Conservation (phyloP, 2,797 vertebrate genomes). For the Toxotes lorentzi region DNA sequence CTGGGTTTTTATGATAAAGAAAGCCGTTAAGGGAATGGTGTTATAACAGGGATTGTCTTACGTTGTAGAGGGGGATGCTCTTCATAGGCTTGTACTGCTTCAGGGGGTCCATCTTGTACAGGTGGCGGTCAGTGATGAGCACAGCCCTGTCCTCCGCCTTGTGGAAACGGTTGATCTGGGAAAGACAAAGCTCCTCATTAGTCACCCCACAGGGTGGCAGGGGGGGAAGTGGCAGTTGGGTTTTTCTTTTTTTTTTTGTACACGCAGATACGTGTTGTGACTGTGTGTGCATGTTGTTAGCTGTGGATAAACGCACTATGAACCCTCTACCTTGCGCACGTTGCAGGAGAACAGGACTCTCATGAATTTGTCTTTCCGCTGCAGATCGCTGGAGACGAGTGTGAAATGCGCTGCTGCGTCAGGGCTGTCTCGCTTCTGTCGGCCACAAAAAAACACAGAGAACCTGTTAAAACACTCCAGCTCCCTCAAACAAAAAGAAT, state of each 20-base stretch:
- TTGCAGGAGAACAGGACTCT: conserved; percentile 95
- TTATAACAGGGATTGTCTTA: conserved; percentile 71
- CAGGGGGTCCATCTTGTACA: conserved; percentile 98
- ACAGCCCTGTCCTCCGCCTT: conserved; percentile 94
- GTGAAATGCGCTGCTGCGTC: conserved; percentile 89
- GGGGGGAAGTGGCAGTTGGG: conserved; percentile 27
- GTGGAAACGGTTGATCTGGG: conserved; percentile 96
- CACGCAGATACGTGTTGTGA: conserved; percentile 30
- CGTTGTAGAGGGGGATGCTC: conserved; percentile 96
- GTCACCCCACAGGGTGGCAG: conserved; percentile 47
- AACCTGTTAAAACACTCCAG: neutral
- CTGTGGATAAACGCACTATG: neutral
- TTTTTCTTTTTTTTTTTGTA: conserved; percentile 14
- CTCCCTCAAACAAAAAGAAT: neutral
- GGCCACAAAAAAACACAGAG: neutral
- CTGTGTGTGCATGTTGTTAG: neutral
- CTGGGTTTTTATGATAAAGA: neutral
- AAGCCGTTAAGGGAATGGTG: neutral
- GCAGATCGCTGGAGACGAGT: conserved; percentile 92
- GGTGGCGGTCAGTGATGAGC: conserved; percentile 96
- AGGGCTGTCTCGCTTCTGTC: conserved; percentile 90
- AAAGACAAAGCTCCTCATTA: conserved; percentile 71
- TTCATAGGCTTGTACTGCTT: conserved; percentile 98
- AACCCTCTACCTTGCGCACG: conserved; percentile 92
- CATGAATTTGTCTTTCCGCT: conserved; percentile 99